Evolutionary conservation across 2,888 invertebrate genomes (phyloP).

Genomic region (Galerucella calmariensis): DNA sequence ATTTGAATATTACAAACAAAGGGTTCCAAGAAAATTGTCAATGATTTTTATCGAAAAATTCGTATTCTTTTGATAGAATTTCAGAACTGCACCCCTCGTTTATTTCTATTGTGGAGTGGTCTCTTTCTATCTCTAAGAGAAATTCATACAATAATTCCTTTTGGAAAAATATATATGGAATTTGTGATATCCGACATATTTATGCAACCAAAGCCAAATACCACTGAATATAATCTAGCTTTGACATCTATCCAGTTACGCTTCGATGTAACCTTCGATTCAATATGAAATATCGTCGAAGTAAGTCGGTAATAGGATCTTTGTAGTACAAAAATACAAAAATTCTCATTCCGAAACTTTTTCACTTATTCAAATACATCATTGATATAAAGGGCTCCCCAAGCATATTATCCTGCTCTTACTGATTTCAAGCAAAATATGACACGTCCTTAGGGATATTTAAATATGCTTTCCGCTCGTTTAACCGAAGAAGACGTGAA

Average conservation of each 20-base stretch:
- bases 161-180: too few relatives aligned
- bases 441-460: constrained; percentile 31
- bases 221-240: background rate
- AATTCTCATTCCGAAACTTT: constrained; percentile 23
- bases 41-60: too few relatives aligned
- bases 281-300: constrained; percentile 12
- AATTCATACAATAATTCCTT: too few relatives aligned
- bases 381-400: constrained; percentile 38
- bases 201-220: background rate
- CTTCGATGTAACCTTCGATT: constrained; percentile 5
- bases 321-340: constrained; percentile 22
- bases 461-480: constrained; percentile 28
- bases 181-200: background rate
- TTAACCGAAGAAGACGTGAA: constrained; percentile 17
- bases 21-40: too few relatives aligned
- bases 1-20: too few relatives aligned
- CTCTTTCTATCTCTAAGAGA: too few relatives aligned
- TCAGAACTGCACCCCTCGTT: too few relatives aligned
- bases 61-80: too few relatives aligned
- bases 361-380: constrained; percentile 34
- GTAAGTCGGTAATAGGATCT: constrained; percentile 21
- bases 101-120: too few relatives aligned
- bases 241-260: background rate
- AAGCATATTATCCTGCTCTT: constrained; percentile 35
- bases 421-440: constrained; percentile 31